phyloP scores from a whole-genome alignment of 2,113 vertebrate species.

The Ceratotherium simum region DNA sequence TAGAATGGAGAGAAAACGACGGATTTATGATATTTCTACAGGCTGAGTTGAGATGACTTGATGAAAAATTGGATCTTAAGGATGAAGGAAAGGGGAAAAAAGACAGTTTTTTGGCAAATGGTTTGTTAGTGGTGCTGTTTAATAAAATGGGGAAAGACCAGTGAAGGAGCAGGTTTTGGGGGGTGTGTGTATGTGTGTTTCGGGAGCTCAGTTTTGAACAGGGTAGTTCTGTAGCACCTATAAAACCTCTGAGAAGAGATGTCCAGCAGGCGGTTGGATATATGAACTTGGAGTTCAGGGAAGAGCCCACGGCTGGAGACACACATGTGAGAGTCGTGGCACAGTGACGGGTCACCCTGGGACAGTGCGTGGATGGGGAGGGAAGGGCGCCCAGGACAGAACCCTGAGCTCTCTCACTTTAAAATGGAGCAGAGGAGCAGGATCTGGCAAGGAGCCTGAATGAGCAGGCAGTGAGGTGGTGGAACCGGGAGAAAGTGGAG shows the following conservation, averaged over 20 bases:
- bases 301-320: background rate
- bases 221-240: background rate
- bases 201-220: background rate
- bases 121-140: background rate
- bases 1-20: background rate
- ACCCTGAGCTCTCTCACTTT: background rate
- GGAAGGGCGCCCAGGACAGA: background rate
- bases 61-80: background rate
- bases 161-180: background rate
- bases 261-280: background rate
- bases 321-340: fast-evolving
- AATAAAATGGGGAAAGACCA: background rate
- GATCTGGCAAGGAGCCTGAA: no score
- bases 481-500: background rate
- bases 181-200: background rate
- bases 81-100: background rate
- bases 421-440: background rate
- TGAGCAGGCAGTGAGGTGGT: background rate
- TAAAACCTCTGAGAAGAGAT: background rate
- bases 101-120: background rate
- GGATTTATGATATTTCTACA: background rate
- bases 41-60: background rate
- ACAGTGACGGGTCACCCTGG: background rate
- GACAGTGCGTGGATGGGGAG: no score
- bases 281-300: background rate